Evolutionary conservation across 2,797 vertebrate genomes (phyloP).

Genomic region (Spea hammondii): DNA sequence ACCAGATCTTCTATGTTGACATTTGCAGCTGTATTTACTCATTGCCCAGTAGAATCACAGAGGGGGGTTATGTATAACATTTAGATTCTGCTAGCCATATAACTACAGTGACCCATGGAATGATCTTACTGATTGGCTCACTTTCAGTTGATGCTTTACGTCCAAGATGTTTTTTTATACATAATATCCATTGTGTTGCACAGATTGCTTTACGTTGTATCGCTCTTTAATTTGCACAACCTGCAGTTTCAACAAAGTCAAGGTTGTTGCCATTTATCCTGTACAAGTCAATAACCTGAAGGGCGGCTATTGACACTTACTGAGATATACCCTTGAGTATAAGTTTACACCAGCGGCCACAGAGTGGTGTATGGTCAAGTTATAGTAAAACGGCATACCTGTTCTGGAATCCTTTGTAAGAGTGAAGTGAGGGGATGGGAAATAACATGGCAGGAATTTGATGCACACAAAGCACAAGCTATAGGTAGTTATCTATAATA

Average conservation of each 20-base stretch:
- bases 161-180: neutral
- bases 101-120: too few relatives aligned
- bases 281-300: conserved; percentile 20
- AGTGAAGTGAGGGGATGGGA: neutral
- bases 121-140: neutral
- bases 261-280: neutral
- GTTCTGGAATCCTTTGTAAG: neutral
- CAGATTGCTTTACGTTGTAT: neutral
- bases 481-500: too few relatives aligned
- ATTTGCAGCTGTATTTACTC: too few relatives aligned
- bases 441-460: neutral
- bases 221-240: neutral
- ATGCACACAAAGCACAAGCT: too few relatives aligned
- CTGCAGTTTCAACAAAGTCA: neutral
- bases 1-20: too few relatives aligned
- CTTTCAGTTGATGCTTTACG: neutral
- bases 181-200: neutral
- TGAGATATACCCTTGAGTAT: neutral
- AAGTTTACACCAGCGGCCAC: neutral
- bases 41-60: too few relatives aligned
- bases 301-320: conserved; percentile 4
- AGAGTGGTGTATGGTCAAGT: neutral
- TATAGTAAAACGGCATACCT: neutral
- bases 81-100: too few relatives aligned
- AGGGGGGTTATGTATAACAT: too few relatives aligned